Evolutionary conservation across 2,888 invertebrate genomes (phyloP).

Genomic region (Eretmocerus hayati): DNA sequence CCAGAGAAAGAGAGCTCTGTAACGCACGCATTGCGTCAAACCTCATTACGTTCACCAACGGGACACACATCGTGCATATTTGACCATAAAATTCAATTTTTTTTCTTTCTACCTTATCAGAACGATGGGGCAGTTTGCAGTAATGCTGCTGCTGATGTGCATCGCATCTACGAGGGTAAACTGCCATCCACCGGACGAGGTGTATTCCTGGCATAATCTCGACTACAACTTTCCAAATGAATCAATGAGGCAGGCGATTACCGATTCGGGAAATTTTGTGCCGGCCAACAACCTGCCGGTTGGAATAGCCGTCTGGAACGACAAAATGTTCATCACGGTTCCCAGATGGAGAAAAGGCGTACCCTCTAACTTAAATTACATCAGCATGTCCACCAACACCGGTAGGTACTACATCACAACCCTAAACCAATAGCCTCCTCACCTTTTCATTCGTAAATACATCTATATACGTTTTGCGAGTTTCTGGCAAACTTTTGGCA

Average conservation of each 20-base stretch:
- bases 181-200: conserved; percentile 30
- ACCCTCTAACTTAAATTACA: conserved; percentile 56
- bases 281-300: conserved; percentile 65
- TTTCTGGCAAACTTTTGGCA: conserved; percentile 14
- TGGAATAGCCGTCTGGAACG: conserved; percentile 58
- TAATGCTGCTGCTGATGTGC: no score
- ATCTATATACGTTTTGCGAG: no score
- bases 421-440: neutral
- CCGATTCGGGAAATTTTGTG: conserved; percentile 56
- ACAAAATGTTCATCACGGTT: conserved; percentile 64
- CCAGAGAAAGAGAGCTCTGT: no score
- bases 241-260: conserved; percentile 30
- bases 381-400: conserved; percentile 42
- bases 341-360: conserved; percentile 62
- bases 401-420: conserved; percentile 10
- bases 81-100: no score
- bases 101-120: no score
- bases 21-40: no score
- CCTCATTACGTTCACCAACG: no score
- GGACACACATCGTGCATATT: no score
- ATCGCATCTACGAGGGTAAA: conserved; percentile 26
- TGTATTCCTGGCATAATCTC: conserved; percentile 37
- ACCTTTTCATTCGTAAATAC: neutral
- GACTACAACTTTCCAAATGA: conserved; percentile 40
- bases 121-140: no score